phyloP scores from a whole-genome alignment of 2,888 invertebrate species.

The Conomelus anceps region DNA sequence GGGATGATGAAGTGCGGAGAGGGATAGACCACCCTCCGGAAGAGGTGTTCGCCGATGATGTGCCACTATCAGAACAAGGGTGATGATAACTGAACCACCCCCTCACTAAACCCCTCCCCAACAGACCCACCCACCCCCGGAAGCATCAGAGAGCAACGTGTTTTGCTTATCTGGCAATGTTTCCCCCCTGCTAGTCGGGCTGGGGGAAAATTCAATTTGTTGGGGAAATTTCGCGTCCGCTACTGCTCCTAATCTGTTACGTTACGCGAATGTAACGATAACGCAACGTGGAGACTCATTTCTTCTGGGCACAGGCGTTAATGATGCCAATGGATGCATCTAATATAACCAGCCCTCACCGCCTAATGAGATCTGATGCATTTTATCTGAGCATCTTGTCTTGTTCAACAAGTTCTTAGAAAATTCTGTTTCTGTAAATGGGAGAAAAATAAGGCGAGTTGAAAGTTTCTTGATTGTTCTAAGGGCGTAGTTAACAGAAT shows the following conservation, averaged over 20 bases:
- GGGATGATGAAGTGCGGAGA: background rate
- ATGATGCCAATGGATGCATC: background rate
- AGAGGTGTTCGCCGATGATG: background rate
- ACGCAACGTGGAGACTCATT: background rate
- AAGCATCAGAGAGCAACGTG: background rate
- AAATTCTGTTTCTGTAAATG: background rate
- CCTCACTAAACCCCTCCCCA: background rate
- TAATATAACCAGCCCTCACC: background rate
- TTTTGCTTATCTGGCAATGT: background rate
- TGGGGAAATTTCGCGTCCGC: background rate
- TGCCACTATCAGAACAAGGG: background rate
- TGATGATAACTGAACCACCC: background rate
- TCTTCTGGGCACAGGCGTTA: background rate
- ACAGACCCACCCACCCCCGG: background rate
- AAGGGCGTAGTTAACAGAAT: no score
- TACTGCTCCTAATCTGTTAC: background rate
- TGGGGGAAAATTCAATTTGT: background rate
- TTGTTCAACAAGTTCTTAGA: background rate
- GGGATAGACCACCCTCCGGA: background rate
- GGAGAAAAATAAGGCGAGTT: no score
- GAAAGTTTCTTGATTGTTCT: no score
- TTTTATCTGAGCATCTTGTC: background rate
- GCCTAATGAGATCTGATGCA: background rate
- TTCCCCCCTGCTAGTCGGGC: background rate
- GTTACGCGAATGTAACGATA: background rate